Base-by-base conservation (phyloP, 2,113 vertebrate genomes). In the Oreochromis spilurus region DNA sequence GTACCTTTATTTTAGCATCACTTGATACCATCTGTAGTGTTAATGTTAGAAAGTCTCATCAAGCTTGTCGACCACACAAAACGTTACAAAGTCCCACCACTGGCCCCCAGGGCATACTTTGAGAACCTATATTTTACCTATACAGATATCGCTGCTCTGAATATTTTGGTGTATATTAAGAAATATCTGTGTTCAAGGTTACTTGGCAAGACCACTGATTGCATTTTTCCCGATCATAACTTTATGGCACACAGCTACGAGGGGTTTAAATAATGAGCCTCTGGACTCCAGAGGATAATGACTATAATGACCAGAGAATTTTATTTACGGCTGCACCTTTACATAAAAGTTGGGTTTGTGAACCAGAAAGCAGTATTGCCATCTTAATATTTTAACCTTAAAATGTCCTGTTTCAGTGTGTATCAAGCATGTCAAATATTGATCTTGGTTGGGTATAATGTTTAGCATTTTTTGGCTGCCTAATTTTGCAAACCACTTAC, bases 211-310 rank as follows among this genome's bases (percentile, higher is more conserved):
- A 24, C 8, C 0, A 24, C 0, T 24, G 1, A 70, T 16, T 43
- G 36, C 62, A 67, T 70, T 70, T 70, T 45, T 43, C 21, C 62
- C 3, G 0, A 26, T 17, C 40, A 17, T 29, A 75, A 75, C 67
- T 11, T 48, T 10, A 75, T 2, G 43, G 14, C 14, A 17, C 0
- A 45, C 14, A 48, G 40, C 21, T 29, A 29, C 1, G 14, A 75
- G 67, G 40, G 45, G 5, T 7, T 75, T 75, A 9, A 16, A 26
- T 48, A 75, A 29, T 17, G 67, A 29, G 14, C 24, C 67, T 48
- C 40, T 75, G 67, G 67, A 45, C 24, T 24, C 40, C 60, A n/a
- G 19, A 65, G 34, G 19, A 13, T 21, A 45, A 6, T 2, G 36
- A 24, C n/a, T 38, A 38, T 65, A 45, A 17, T 24, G 7, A 70